These are phyloP conservation scores for Hemithea aestivaria DNA, from an alignment of 2,888 invertebrate species.

Conservation along the genomic window DNA sequence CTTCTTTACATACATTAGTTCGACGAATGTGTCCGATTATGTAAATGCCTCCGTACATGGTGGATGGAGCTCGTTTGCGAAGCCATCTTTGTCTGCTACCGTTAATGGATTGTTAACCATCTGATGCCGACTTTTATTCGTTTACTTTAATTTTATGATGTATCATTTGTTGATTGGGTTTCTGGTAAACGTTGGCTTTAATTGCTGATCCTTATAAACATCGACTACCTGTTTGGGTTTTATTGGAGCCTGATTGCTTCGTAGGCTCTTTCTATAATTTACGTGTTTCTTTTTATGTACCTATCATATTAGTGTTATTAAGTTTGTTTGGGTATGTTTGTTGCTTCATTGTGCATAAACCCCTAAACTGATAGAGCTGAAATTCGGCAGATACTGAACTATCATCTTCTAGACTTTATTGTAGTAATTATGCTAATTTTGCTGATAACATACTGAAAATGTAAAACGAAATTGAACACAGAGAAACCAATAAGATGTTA, in stretches of 20 bases:
- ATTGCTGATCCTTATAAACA: neutral
- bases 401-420: too few species aligned
- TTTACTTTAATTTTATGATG: slow-evolving; percentile 19
- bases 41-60: slow-evolving; percentile 60
- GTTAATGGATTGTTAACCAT: slow-evolving; percentile 61
- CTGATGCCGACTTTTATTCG: slow-evolving; percentile 38
- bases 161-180: slow-evolving; percentile 8
- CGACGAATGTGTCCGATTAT: slow-evolving; percentile 73
- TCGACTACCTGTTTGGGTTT: too few species aligned
- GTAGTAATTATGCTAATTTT: too few species aligned
- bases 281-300: too few species aligned
- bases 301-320: too few species aligned
- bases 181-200: slow-evolving; percentile 7
- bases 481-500: slow-evolving; percentile 3
- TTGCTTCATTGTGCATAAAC: too few species aligned
- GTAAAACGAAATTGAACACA: neutral
- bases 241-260: too few species aligned
- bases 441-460: slow-evolving; percentile 6
- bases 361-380: too few species aligned
- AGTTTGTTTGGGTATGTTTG: too few species aligned
- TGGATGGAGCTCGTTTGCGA: slow-evolving; percentile 53
- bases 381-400: too few species aligned
- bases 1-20: slow-evolving; percentile 72
- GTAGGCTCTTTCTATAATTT: too few species aligned
- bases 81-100: slow-evolving; percentile 54